Evolutionary conservation across 2,797 vertebrate genomes (phyloP).

Genomic region (Chaunax sp.): DNA sequence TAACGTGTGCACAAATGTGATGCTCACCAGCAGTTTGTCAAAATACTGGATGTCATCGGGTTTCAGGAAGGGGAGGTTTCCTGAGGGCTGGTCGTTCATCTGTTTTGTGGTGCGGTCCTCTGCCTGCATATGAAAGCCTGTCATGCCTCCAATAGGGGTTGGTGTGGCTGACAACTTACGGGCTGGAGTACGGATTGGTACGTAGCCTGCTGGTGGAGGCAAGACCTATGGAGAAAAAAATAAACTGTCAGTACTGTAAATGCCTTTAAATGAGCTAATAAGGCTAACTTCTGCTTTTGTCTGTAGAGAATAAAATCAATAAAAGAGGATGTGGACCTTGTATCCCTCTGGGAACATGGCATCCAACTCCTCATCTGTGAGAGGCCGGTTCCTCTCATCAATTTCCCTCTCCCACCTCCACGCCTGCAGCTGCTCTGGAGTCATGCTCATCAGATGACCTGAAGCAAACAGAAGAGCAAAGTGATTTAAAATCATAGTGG

Average conservation of each 20-base stretch:
- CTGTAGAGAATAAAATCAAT: neutral
- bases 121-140: constrained; percentile 98
- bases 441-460: constrained; percentile 99
- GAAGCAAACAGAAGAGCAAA: constrained; percentile 5
- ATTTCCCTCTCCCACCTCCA: constrained; percentile 99
- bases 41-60: constrained; percentile 99
- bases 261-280: neutral
- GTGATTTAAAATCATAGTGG: neutral
- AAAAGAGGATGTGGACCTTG: constrained; percentile 84
- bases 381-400: constrained; percentile 96
- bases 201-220: constrained; percentile 96
- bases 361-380: constrained; percentile 97
- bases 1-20: neutral
- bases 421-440: constrained; percentile 97
- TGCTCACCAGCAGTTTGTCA: constrained; percentile 94
- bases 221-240: constrained; percentile 85
- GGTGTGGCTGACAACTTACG: constrained; percentile 97
- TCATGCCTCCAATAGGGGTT: constrained; percentile 97
- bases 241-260: neutral
- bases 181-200: constrained; percentile 97
- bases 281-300: neutral
- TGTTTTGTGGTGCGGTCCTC: constrained; percentile 97
- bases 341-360: constrained; percentile 99
- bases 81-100: constrained; percentile 97
- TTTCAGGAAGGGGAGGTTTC: constrained; percentile 98